Evolutionary conservation across 2,797 vertebrate species (phyloP).

Genomic region (Oreochromis grahami): DNA sequence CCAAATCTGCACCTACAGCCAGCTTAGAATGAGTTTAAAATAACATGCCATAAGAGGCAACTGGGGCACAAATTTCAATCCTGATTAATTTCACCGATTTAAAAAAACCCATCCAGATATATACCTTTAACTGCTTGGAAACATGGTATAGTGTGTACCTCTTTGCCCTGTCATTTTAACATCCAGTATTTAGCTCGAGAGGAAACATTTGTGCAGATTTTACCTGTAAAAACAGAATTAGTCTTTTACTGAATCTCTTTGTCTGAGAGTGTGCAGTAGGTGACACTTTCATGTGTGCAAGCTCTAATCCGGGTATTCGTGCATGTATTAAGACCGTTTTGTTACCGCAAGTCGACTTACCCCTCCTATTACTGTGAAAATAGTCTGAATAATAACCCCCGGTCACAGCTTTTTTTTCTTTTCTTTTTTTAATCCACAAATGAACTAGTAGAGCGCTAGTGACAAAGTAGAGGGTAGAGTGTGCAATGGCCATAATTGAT

Average conservation of each 20-base stretch:
- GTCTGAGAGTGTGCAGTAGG: neutral
- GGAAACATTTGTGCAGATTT: too few relatives aligned
- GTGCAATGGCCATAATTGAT: neutral
- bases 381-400: neutral
- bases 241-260: neutral
- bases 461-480: neutral
- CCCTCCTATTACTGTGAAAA: neutral
- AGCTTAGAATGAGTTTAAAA: neutral
- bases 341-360: neutral
- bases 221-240: too few relatives aligned
- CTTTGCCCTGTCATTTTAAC: neutral
- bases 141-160: neutral
- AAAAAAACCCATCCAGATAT: rapidly evolving
- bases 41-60: neutral
- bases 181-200: neutral
- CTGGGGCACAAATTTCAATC: neutral
- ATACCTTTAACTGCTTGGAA: neutral
- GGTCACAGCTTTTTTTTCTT: neutral
- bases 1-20: neutral
- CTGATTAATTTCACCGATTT: neutral
- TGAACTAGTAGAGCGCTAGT: neutral
- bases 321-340: neutral
- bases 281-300: neutral
- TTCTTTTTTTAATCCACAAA: neutral
- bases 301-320: neutral